Evolutionary conservation across 92 coral and sea anemone species (phyloP), one percentile per base, ranked within the genome.

Genomic region (Heliopora coerulea): DNA sequence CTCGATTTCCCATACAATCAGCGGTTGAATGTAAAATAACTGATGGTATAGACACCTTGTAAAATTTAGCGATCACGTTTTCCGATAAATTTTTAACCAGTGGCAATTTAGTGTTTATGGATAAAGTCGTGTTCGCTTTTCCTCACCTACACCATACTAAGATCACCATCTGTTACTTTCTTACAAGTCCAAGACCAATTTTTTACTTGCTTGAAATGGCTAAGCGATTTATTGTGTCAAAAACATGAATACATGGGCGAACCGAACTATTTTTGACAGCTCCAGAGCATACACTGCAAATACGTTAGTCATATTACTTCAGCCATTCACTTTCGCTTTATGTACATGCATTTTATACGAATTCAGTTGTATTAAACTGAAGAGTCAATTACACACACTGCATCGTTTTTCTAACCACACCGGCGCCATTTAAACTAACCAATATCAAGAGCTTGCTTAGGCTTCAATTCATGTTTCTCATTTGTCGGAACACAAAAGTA

Each of bases 81-180:
- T 50, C 49, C 60, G 75, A 68, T 68, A 48, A 68, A 18, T 46
- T 68, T 68, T 27, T 44, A 34, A 68, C 59, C 24, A 50, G 19
- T 54, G 30, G 49, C 75, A 49, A 52, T 52, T 52, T 70, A 70
- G 77, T 52, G 77, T 70, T 70, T 70, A 70, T 70, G 54, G 77
- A 70, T 70, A 70, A 70, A 70, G 27, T 32, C 34, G 63, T 31
- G 37, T 19, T 70, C 48, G 27, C 74, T 67, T 67, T 70, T 70
- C 77, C 32, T 70, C 77, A 70, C 77, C 77, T 52, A n/a, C 25
- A 11, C n/a, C n/a, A 33, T 30, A 70, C 42, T 54, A 29, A 30
- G 34, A 52, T 29, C 39, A 54, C 77, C 77, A 70, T 70, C 62
- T 70, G 63, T 70, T 70, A 27, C 74, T 44, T 33, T 27, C 34